phyloP scores from a whole-genome alignment of 2,113 vertebrate genomes.

The Rutilus rutilus region DNA sequence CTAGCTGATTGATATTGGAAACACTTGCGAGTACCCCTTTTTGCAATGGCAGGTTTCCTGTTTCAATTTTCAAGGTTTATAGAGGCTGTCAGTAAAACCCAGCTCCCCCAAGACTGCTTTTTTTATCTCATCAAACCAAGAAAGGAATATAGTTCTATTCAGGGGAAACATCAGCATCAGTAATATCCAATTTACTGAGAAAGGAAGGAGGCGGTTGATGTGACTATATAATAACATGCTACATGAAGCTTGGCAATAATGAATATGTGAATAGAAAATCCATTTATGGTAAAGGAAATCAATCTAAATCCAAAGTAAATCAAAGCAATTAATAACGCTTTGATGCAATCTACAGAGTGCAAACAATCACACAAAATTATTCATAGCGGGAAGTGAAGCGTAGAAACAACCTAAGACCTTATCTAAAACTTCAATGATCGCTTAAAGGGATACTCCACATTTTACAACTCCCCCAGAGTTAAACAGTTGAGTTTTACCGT shows the following conservation, averaged over 20 bases:
- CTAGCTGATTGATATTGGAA: slow-evolving; percentile 76
- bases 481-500: too few species aligned
- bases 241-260: slow-evolving; percentile 76
- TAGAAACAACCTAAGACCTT: slow-evolving; percentile 65
- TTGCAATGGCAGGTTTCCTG: slow-evolving; percentile 71
- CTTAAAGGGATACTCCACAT: too few species aligned
- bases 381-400: slow-evolving; percentile 60
- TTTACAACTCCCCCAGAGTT: too few species aligned
- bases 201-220: slow-evolving; percentile 75
- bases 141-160: slow-evolving; percentile 76
- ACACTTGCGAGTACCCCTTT: slow-evolving; percentile 68
- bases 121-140: slow-evolving; percentile 70
- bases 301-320: slow-evolving; percentile 79
- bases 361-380: slow-evolving; percentile 69
- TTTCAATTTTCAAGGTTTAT: slow-evolving; percentile 77
- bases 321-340: slow-evolving; percentile 80
- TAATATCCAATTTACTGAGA: slow-evolving; percentile 82
- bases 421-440: slow-evolving; percentile 51
- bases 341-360: slow-evolving; percentile 75
- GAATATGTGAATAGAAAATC: slow-evolving; percentile 77
- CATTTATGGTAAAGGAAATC: slow-evolving; percentile 73
- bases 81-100: slow-evolving; percentile 50
- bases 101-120: slow-evolving; percentile 43
- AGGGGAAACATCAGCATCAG: slow-evolving; percentile 73
- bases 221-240: slow-evolving; percentile 80